Base-by-base conservation (phyloP, 2,113 vertebrate genomes). In the Siphamia tubifer region DNA sequence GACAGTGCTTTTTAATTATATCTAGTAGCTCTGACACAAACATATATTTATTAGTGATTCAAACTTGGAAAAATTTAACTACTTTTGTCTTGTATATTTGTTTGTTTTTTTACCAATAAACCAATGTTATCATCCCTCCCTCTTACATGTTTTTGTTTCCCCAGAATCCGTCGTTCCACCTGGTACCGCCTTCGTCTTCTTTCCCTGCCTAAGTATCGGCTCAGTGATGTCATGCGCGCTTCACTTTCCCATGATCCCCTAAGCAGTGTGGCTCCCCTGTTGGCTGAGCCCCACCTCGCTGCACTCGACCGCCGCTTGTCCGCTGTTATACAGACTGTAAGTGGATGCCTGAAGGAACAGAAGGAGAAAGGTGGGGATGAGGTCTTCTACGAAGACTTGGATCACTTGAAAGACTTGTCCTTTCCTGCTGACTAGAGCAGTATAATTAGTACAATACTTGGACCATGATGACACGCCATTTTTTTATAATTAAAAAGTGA, bases 161-260 rank as follows among this genome's bases (percentile, higher is more conserved):
- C 62, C 51, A 95, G 94, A 72, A 91, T 94, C 54, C 93, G 92
- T 64, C 94, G 79, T 13, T 92, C 92, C 0, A 93, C 93, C 0
- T 92, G 89, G 82, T 82, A 90, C 21, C 89, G 92, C 11, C 88
- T 94, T 9, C 83, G 73, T 38, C 91, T 95, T 13, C 87, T 94
- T 49, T 79, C 89, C 30, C 89, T 79, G 3, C 84, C 88, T 5
- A 77, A 87, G 57, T 94, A 90, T 69, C 90, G 70, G 11, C 81
- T 92, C 19, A 94, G 93, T 0, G 86, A 93, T 0, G 74, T 95
- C 60, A 89, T 91, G 82, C 68, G 85, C 23, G 91, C 90, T 19
- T 94, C 93, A 0, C 84, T 96, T 34, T 91, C 91, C 10, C 4
- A 31, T 0, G 94, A 95, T 53, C 91, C 82, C 0, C 84, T 94